phyloP scores from a whole-genome alignment of 2,797 vertebrate genomes.

The Ptychobarbus kaznakovi region DNA sequence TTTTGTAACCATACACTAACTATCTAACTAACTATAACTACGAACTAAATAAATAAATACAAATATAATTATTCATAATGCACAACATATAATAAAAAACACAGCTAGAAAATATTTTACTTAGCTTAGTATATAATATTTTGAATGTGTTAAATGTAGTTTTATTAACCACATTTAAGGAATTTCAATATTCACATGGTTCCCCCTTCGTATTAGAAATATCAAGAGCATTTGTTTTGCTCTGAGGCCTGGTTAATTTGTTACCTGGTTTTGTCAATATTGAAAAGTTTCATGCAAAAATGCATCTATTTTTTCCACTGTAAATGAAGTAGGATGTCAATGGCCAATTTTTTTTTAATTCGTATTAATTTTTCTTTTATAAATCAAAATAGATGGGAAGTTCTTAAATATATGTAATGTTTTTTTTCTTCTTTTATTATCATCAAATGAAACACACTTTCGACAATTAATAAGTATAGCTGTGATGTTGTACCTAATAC shows the following conservation, averaged over 20 bases:
- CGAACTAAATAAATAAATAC: neutral
- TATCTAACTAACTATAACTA: too few relatives aligned
- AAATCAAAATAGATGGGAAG: neutral
- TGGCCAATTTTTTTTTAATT: neutral
- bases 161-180: neutral
- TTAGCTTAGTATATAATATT: neutral
- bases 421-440: neutral
- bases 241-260: neutral
- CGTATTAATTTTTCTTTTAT: neutral
- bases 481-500: neutral
- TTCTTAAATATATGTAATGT: neutral
- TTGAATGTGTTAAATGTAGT: neutral
- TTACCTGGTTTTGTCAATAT: neutral
- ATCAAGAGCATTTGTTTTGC: neutral
- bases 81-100: neutral
- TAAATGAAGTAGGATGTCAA: neutral
- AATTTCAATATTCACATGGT: neutral
- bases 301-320: neutral
- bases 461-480: neutral
- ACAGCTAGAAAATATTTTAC: neutral
- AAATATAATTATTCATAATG: neutral
- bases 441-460: neutral
- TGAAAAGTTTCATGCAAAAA: neutral
- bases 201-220: neutral
- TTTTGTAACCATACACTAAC: neutral